Conservation (phyloP, 2,113 vertebrate genomes). For the Epinephelus fuscoguttatus region DNA sequence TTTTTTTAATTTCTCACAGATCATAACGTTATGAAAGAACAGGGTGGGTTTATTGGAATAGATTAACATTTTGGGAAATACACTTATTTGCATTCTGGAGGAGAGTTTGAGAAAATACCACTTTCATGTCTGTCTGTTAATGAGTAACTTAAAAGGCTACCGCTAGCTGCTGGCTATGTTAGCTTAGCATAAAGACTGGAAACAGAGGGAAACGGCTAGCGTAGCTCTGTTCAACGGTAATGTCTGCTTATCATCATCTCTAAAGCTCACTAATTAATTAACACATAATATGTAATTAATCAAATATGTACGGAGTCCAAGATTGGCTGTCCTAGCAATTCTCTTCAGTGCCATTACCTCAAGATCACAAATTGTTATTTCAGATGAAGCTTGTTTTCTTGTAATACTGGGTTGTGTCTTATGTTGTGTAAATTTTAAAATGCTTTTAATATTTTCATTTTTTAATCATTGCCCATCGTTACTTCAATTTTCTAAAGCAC, state of each 20-base stretch:
- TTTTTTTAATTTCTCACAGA: constrained; percentile 19
- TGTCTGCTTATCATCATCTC: too few relatives aligned
- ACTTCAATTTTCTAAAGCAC: too few relatives aligned
- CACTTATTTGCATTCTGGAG: background rate
- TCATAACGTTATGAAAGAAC: constrained; percentile 20
- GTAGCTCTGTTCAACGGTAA: background rate
- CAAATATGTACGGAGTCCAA: background rate
- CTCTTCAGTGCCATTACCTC: too few relatives aligned
- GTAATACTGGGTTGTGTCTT: too few relatives aligned
- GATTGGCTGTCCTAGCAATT: too few relatives aligned
- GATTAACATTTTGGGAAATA: constrained; percentile 12
- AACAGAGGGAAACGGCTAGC: background rate
- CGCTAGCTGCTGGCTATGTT: background rate
- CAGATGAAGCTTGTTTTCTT: too few relatives aligned
- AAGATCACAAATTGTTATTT: too few relatives aligned
- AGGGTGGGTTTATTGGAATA: background rate
- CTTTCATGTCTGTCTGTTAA: background rate
- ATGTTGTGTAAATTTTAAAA: too few relatives aligned
- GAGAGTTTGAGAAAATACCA: background rate
- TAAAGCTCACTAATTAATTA: background rate
- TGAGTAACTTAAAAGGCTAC: background rate
- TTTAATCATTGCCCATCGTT: too few relatives aligned
- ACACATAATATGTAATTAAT: background rate
- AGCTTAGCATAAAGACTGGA: constrained; percentile 21
- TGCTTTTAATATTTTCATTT: too few relatives aligned